phyloP scores from a whole-genome alignment of 2,113 vertebrate genomes.

The Pimephales promelas region DNA sequence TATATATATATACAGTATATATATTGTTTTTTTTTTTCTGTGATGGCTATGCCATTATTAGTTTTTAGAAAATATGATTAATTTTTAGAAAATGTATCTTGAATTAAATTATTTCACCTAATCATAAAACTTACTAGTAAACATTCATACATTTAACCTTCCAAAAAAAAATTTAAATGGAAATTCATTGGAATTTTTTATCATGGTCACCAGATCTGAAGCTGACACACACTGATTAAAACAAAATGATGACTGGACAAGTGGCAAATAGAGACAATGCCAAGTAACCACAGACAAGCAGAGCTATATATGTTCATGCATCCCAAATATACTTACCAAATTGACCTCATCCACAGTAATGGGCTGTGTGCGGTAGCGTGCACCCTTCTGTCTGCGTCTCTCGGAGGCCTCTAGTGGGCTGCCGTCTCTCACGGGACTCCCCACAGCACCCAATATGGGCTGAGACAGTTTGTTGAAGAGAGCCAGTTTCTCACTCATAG shows the following conservation, averaged over 20 bases:
- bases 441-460: constrained; percentile 33
- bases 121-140: no score
- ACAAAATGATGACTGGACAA: neutral
- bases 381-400: constrained; percentile 75
- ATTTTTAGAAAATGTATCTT: no score
- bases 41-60: neutral
- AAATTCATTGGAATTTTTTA: neutral
- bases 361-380: constrained; percentile 78
- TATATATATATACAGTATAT: no score
- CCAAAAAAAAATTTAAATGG: neutral
- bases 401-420: constrained; percentile 51
- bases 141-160: no score
- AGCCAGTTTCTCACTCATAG: constrained; percentile 78
- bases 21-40: neutral
- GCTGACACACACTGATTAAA: neutral
- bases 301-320: neutral
- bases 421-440: constrained; percentile 52
- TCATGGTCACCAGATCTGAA: neutral
- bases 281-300: neutral
- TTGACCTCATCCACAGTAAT: constrained; percentile 78
- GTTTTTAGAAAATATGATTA: no score
- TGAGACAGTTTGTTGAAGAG: constrained; percentile 78
- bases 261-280: neutral
- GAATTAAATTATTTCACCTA: no score
- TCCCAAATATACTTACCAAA: constrained; percentile 64